Base-by-base conservation (phyloP, 2,113 vertebrate species). In the Tretioscincus oriximinensis region DNA sequence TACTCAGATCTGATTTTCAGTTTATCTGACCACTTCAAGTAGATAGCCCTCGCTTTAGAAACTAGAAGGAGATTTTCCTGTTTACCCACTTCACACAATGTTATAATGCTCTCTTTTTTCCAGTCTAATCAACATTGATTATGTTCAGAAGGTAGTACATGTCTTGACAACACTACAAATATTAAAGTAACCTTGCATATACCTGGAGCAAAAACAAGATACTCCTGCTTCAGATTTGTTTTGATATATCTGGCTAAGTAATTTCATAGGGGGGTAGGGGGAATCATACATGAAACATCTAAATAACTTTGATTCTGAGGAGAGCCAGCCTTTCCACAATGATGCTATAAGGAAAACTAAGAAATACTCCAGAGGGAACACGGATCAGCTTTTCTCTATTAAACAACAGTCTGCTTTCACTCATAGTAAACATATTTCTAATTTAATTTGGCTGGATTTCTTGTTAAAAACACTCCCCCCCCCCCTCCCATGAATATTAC, bases 31-130 rank as follows among this genome's bases (percentile, higher is more conserved):
- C 41, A 16, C 31, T 86, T 54, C 67, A 9, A 75, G 22, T 54
- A 73, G 79, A 81, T 74, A 8, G 18, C 35, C 61, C 9, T n/a
- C 16, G 76, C 64, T 28, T 7, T 76, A 11, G 9, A 41, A 28
- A 31, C 41, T 47, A 85, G 28, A 77, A 10, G 11, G 21, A 65
- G 7, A 80, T 66, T 89, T 82, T 77, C 10, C 1, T 78, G 22
- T 41, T 61, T 0, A 1, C 1, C 76, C 7, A 1, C 66, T 1
- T 5, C 80, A 1, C 24, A 1, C 65, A 20, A 0, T 47, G 2
- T 65, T 0, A 41, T 41, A 26, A 1, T 1, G 22, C 49, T 64
- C 35, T 9, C 22, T 77, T 29, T 47, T 26, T 29, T 22, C 4
- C 54, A 58, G 0, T 72, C 28, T 6, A 0, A 0, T 6, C 81